These are phyloP conservation scores for Gasterosteus aculeatus DNA, from an alignment of 2,113 vertebrate genomes.

Conservation along the genomic window DNA sequence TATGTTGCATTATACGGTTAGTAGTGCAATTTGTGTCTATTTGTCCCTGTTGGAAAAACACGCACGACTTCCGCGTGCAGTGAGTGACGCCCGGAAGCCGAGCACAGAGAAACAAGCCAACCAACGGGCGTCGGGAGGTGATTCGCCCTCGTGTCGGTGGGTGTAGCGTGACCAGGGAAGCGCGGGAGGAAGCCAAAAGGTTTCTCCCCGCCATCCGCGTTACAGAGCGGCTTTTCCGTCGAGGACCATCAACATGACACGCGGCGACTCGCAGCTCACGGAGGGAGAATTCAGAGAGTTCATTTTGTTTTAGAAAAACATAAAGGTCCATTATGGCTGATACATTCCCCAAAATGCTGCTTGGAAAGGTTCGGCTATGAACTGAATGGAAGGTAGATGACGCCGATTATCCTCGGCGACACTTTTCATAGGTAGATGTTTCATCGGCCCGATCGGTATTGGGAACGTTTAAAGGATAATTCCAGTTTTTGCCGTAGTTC, in stretches of 20 bases:
- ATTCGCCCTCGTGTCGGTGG: constrained; percentile 37
- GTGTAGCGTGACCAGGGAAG: constrained; percentile 55
- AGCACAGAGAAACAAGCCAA: constrained; percentile 2
- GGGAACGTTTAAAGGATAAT: constrained; percentile 7
- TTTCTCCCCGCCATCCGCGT: constrained; percentile 46
- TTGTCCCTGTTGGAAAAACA: constrained; percentile 65
- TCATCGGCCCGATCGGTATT: not conserved
- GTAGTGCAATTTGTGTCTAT: constrained; percentile 75
- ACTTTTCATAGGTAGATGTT: constrained; percentile 4
- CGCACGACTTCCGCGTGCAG: constrained; percentile 52
- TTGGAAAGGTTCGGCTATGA: constrained; percentile 41
- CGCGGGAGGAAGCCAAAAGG: constrained; percentile 46
- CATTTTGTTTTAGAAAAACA: not conserved
- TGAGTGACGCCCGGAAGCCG: constrained; percentile 48
- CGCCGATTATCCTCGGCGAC: constrained; percentile 5
- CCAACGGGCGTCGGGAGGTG: no score
- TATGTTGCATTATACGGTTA: constrained; percentile 61
- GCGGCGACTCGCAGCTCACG: constrained; percentile 1
- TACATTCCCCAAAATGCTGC: constrained; percentile 64
- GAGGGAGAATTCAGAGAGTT: no score
- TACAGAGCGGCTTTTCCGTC: constrained; percentile 55
- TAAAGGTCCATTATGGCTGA: constrained; percentile 59
- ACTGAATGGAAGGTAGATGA: constrained; percentile 27
- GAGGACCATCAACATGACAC: constrained; percentile 44
- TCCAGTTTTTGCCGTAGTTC: not conserved